phyloP scores from a whole-genome alignment of 2,113 vertebrate species.

The Paedocypris sp. region DNA sequence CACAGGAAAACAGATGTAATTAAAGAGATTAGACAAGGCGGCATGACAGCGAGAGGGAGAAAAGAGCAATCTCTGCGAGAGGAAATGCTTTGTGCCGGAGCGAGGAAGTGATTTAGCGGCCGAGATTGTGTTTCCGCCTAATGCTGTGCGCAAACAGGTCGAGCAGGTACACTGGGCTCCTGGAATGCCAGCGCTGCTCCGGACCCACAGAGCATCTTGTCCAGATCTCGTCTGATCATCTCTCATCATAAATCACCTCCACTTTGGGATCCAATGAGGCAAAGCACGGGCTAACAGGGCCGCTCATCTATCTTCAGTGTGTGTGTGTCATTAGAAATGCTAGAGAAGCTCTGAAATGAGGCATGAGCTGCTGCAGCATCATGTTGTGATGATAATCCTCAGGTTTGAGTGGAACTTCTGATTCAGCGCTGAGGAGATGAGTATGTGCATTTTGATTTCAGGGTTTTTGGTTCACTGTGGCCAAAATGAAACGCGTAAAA shows the following conservation, averaged over 20 bases:
- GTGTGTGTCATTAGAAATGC: slow-evolving; percentile 39
- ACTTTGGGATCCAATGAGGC: slow-evolving; percentile 26
- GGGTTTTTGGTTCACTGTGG: background rate
- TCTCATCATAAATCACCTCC: slow-evolving; percentile 29
- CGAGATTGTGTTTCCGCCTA: slow-evolving; percentile 9
- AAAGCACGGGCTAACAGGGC: slow-evolving; percentile 30
- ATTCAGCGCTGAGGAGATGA: background rate
- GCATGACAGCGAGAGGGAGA: slow-evolving; percentile 8
- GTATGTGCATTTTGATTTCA: background rate
- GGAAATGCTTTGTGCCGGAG: background rate
- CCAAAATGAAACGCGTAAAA: too few relatives aligned
- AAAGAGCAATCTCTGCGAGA: slow-evolving; percentile 22
- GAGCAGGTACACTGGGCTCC: background rate
- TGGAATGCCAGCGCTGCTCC: slow-evolving; percentile 2
- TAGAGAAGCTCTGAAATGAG: slow-evolving; percentile 44
- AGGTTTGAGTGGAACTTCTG: slow-evolving; percentile 14
- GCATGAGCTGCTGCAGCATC: slow-evolving; percentile 34
- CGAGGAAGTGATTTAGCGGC: background rate
- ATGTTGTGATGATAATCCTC: slow-evolving; percentile 35
- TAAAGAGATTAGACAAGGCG: slow-evolving; percentile 64
- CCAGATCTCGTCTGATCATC: slow-evolving; percentile 26
- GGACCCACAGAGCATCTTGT: slow-evolving; percentile 27
- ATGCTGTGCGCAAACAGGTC: slow-evolving; percentile 9
- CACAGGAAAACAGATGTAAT: slow-evolving; percentile 63
- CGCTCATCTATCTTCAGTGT: slow-evolving; percentile 29